phyloP scores from a whole-genome alignment of 2,797 vertebrate genomes.

The Austrolebias charrua region DNA sequence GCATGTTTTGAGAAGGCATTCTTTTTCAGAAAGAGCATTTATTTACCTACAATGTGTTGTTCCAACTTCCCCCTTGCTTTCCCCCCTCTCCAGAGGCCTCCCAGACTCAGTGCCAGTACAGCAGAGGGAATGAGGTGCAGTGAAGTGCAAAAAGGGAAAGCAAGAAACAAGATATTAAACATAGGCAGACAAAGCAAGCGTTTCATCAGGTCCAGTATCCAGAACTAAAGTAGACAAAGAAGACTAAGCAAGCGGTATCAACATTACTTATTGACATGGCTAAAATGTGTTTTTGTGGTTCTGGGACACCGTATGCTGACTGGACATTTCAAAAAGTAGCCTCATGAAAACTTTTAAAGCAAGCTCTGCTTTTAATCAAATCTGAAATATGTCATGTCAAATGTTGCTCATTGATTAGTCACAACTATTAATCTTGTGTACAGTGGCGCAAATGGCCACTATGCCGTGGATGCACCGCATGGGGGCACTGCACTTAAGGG shows the following conservation, averaged over 20 bases:
- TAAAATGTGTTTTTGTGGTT: slow-evolving; percentile 3
- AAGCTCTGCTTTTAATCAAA: slow-evolving; percentile 38
- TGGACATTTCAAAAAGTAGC: slow-evolving; percentile 40
- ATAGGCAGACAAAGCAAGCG: slow-evolving; percentile 40
- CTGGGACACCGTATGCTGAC: slow-evolving; percentile 16
- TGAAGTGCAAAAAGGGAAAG: slow-evolving; percentile 55
- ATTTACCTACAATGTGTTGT: slow-evolving; percentile 80
- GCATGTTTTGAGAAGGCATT: slow-evolving; percentile 73
- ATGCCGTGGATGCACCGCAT: too few species aligned
- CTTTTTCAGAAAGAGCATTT: slow-evolving; percentile 79
- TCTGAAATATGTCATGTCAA: too few species aligned
- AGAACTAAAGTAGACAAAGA: slow-evolving; percentile 14
- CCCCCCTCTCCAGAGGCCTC: slow-evolving; percentile 75
- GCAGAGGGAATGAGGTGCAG: slow-evolving; percentile 68
- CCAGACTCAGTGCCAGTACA: slow-evolving; percentile 66
- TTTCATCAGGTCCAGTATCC: slow-evolving; percentile 25
- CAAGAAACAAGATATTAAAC: slow-evolving; percentile 42
- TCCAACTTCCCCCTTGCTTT: slow-evolving; percentile 73
- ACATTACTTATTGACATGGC: too few species aligned
- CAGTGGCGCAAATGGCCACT: too few species aligned
- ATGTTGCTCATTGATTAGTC: too few species aligned
- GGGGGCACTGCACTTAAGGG: too few species aligned
- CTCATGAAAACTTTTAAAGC: slow-evolving; percentile 32
- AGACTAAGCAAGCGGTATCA: slow-evolving; percentile 12
- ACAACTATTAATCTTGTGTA: too few species aligned